Conservation (phyloP, 92 coral and sea anemone genomes). For the Heliopora coerulea region DNA sequence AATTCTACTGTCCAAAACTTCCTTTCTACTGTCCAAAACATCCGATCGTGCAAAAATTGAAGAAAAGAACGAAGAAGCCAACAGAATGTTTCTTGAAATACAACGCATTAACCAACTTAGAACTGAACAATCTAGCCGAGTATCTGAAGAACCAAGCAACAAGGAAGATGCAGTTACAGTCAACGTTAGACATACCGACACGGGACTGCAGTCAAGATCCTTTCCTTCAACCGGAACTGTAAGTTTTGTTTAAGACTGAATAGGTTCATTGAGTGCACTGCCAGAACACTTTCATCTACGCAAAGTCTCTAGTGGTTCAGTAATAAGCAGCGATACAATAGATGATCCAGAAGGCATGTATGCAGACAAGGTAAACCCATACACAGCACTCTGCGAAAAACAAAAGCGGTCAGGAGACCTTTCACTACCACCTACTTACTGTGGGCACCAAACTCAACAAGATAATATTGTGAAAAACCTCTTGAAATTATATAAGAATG, state of each 20-base stretch:
- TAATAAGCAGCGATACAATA: not conserved
- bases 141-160: slow-evolving; percentile 45
- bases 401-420: slow-evolving; percentile 1
- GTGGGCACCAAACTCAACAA: slow-evolving; percentile 15
- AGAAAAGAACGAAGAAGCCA: slow-evolving; percentile 21
- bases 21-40: slow-evolving; percentile 32
- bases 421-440: not conserved
- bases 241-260: slow-evolving; percentile 53
- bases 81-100: slow-evolving; percentile 11
- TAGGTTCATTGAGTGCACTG: slow-evolving; percentile 45
- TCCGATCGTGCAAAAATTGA: slow-evolving; percentile 26
- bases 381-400: slow-evolving; percentile 16
- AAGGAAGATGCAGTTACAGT: slow-evolving; percentile 44
- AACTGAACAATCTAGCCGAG: slow-evolving; percentile 49
- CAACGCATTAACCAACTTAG: slow-evolving; percentile 50
- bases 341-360: not conserved
- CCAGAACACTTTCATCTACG: slow-evolving; percentile 44
- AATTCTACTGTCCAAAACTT: slow-evolving; percentile 32
- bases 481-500: slow-evolving; percentile 47
- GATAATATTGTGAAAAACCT: slow-evolving; percentile 54
- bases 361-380: not conserved
- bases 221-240: slow-evolving; percentile 41
- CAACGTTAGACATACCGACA: slow-evolving; percentile 51
- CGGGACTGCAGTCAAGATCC: slow-evolving; percentile 49
- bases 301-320: slow-evolving; percentile 15